Evolutionary conservation across 2,113 vertebrate species (phyloP).

Genomic region (Ciconia maguari): DNA sequence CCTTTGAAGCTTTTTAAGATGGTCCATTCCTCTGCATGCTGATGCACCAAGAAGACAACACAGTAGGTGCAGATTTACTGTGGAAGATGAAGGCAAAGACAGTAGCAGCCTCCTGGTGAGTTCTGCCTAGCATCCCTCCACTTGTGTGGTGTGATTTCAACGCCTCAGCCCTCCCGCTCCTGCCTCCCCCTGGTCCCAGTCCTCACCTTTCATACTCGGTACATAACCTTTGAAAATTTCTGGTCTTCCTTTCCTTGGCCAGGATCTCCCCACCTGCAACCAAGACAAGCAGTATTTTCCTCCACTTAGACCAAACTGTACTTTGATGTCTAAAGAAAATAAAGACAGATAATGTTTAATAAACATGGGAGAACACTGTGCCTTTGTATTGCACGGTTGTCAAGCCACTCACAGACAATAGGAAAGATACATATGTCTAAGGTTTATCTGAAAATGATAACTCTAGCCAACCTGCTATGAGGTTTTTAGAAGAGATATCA

Average conservation of each 20-base stretch:
- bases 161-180: background rate
- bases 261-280: background rate
- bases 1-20: background rate
- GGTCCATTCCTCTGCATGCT: background rate
- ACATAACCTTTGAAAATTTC: background rate
- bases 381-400: background rate
- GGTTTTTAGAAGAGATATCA: background rate
- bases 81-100: background rate
- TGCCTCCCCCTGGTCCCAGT: background rate
- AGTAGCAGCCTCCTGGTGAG: background rate
- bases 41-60: background rate
- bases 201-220: background rate
- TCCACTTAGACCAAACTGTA: background rate
- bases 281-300: background rate
- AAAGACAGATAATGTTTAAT: background rate
- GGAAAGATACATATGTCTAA: background rate
- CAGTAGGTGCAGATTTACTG: rapidly evolving
- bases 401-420: background rate
- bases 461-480: background rate
- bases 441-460: background rate
- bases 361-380: background rate
- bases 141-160: background rate
- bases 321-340: background rate
- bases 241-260: background rate
- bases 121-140: background rate